Percentiles rank a stretch among this genome's conserved stretches.
Conservation (phyloP, 2,113 vertebrate species). For the Istiophorus platypterus region DNA sequence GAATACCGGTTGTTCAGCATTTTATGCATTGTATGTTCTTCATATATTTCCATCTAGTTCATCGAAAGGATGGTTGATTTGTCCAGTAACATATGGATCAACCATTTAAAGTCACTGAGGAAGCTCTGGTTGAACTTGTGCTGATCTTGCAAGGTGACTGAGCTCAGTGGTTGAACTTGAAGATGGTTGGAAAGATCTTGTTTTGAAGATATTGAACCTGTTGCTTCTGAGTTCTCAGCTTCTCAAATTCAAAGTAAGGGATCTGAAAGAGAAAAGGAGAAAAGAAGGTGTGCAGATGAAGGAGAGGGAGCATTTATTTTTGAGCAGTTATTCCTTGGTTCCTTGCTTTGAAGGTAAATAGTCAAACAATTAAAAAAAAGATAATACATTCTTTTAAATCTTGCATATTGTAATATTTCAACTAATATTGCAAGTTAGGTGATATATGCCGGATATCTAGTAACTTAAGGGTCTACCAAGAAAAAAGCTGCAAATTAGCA, state of each 20-base stretch:
- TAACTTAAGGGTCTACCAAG: not conserved
- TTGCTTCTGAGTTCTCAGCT: conserved; percentile 19
- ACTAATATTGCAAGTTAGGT: not conserved
- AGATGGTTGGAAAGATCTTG: conserved; percentile 56
- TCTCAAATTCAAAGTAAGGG: conserved; percentile 65
- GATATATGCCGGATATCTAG: not conserved
- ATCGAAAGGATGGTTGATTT: not conserved
- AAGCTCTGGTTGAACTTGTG: not conserved
- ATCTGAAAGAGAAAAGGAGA: conserved; percentile 34
- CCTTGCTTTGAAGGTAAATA: not conserved
- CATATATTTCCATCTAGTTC: not conserved
- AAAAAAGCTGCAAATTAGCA: not conserved
- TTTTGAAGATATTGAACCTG: conserved; percentile 48
- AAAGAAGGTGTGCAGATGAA: not conserved
- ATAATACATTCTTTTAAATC: too few relatives aligned
- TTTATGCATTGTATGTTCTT: not conserved
- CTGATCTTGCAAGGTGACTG: not conserved
- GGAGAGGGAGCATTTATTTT: not conserved
- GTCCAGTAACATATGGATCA: not conserved
- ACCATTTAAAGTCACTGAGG: not conserved
- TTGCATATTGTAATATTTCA: too few relatives aligned
- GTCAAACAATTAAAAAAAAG: not conserved
- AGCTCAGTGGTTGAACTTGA: conserved; percentile 33
- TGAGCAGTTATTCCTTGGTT: not conserved
- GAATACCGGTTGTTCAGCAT: not conserved